Evolutionary conservation across 2,797 vertebrate genomes (phyloP).

Genomic region (Pelodytes ibericus): DNA sequence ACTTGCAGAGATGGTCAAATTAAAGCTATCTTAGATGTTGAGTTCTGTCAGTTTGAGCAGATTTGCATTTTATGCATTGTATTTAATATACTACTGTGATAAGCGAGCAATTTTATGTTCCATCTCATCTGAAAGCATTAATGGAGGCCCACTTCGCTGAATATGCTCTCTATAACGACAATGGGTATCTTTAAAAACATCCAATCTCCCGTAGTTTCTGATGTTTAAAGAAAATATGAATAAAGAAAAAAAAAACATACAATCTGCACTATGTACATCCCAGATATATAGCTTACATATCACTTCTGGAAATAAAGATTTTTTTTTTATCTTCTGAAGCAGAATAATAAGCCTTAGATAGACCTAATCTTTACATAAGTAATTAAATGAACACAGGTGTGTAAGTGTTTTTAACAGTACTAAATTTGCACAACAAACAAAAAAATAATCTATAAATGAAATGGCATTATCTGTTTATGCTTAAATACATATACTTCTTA

Average conservation of each 20-base stretch:
- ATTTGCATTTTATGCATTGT: not conserved
- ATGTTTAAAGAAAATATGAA: not conserved
- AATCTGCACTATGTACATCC: not conserved
- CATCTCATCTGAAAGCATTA: constrained; percentile 9
- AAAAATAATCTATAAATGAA: too few species aligned
- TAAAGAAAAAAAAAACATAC: not conserved
- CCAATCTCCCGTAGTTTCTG: not conserved
- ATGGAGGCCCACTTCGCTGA: constrained; percentile 2
- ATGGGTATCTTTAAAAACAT: constrained; percentile 12
- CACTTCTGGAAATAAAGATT: not conserved
- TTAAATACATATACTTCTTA: too few species aligned
- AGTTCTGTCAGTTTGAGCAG: not conserved
- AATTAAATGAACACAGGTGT: not conserved
- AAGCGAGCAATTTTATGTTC: not conserved
- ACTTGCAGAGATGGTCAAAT: too few species aligned
- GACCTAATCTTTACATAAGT: constrained; percentile 1
- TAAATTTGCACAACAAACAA: too few species aligned
- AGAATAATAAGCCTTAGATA: constrained; percentile 3
- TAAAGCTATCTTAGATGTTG: not conserved
- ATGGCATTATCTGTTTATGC: too few species aligned
- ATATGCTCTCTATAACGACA: not conserved
- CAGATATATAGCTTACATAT: not conserved
- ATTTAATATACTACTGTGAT: not conserved
- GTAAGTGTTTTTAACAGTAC: not conserved
- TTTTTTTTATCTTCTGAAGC: not conserved